Conservation (phyloP, 2,113 vertebrate genomes). For the Pygathrix nemaeus region DNA sequence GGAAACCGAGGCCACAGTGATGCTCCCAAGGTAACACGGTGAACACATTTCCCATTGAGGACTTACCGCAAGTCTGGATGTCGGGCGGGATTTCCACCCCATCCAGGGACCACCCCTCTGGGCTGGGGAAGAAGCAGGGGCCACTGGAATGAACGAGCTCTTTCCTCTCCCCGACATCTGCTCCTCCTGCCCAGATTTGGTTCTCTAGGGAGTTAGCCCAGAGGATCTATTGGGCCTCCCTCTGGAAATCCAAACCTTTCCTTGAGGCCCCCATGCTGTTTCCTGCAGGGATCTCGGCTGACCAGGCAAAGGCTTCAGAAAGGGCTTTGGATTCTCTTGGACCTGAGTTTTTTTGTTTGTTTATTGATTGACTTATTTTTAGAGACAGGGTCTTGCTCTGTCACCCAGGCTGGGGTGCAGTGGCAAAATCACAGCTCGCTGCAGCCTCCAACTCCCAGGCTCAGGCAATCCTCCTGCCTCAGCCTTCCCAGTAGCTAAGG, state of each 20-base stretch:
- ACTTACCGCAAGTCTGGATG: neutral
- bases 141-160: neutral
- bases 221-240: neutral
- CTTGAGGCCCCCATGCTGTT: neutral
- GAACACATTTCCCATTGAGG: neutral
- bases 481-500: too few species aligned
- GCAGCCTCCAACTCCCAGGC: too few species aligned
- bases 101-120: neutral
- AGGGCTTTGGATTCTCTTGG: neutral
- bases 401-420: too few species aligned
- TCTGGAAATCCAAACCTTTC: neutral
- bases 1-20: neutral
- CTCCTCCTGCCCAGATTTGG: neutral
- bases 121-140: neutral
- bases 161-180: neutral
- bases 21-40: rapidly evolving
- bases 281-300: neutral
- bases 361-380: too few species aligned
- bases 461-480: too few species aligned
- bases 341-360: neutral
- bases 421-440: too few species aligned
- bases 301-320: neutral
- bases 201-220: rapidly evolving
- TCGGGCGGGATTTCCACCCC: rapidly evolving
- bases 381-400: too few species aligned